These are phyloP conservation scores for Drosophila gunungcola DNA, from an alignment of 1,140 invertebrate species.

Conservation along the genomic window DNA sequence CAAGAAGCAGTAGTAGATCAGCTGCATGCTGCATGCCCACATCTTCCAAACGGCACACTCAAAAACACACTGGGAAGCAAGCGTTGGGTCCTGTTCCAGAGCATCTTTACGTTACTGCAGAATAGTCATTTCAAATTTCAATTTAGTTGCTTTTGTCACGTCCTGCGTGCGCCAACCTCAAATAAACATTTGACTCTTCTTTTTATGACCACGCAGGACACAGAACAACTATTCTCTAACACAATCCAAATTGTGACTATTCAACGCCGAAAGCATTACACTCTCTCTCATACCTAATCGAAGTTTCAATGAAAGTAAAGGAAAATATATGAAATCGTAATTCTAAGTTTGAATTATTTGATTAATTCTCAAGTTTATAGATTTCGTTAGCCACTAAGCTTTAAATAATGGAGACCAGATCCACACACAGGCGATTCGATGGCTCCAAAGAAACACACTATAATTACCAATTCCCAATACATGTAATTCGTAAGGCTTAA, in stretches of 20 bases:
- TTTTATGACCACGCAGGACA: slow-evolving; percentile 2
- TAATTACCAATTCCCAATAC: slow-evolving; percentile 34
- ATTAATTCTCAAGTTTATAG: slow-evolving; percentile 23
- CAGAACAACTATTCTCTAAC: not conserved
- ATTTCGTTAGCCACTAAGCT: slow-evolving; percentile 47
- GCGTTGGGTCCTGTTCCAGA: slow-evolving; percentile 19
- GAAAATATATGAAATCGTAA: slow-evolving; percentile 16
- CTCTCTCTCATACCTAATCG: slow-evolving; percentile 10
- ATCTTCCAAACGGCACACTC: slow-evolving; percentile 16
- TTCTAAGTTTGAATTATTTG: slow-evolving; percentile 22
- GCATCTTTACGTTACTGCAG: slow-evolving; percentile 8
- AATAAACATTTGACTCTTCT: not conserved
- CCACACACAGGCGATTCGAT: slow-evolving; percentile 8
- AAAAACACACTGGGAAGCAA: slow-evolving; percentile 23
- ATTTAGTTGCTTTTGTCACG: not conserved
- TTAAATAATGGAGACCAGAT: slow-evolving; percentile 39
- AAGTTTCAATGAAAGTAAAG: slow-evolving; percentile 26
- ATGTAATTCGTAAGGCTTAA: slow-evolving; percentile 62
- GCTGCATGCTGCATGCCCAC: slow-evolving; percentile 7
- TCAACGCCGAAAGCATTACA: slow-evolving; percentile 24
- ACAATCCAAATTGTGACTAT: slow-evolving; percentile 18
- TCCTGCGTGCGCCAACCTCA: not conserved
- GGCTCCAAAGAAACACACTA: slow-evolving; percentile 27
- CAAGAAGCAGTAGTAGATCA: slow-evolving; percentile 45
- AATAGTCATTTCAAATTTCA: not conserved